Evolutionary conservation across 2,888 invertebrate species (phyloP).

Genomic region (Bellardia bayeri): DNA sequence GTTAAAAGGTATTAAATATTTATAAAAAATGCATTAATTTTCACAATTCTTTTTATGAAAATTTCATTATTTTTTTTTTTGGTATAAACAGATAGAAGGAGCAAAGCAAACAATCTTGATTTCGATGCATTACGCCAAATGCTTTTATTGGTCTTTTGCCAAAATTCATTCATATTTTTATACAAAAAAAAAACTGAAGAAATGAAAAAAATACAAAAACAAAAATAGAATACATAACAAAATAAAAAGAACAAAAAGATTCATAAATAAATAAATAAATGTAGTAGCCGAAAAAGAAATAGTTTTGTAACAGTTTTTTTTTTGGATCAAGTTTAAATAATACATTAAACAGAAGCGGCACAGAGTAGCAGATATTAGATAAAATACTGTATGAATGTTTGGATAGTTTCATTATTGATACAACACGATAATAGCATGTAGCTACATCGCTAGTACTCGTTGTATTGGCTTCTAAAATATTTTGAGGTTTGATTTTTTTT

Average conservation of each 20-base stretch:
- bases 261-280: slow-evolving; percentile 54
- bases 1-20: not conserved
- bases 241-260: slow-evolving; percentile 33
- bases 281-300: slow-evolving; percentile 8
- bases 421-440: not conserved
- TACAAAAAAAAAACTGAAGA: not conserved
- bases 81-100: slow-evolving; percentile 2
- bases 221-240: not conserved
- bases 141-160: slow-evolving; percentile 66
- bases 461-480: slow-evolving; percentile 29
- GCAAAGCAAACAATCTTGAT: slow-evolving; percentile 60
- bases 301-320: slow-evolving; percentile 24
- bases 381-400: not conserved
- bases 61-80: not conserved
- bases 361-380: slow-evolving; percentile 24
- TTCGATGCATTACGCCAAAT: slow-evolving; percentile 67
- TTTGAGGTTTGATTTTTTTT: slow-evolving; percentile 25
- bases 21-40: not conserved
- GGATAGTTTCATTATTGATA: too few species aligned
- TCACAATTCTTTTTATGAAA: slow-evolving; percentile 2
- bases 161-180: slow-evolving; percentile 57
- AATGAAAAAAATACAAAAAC: not conserved
- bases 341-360: slow-evolving; percentile 53
- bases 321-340: slow-evolving; percentile 70
- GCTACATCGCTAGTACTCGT: not conserved